Evolutionary conservation across 2,797 vertebrate genomes (phyloP).

Genomic region (Enteromius unitaeniatus): DNA sequence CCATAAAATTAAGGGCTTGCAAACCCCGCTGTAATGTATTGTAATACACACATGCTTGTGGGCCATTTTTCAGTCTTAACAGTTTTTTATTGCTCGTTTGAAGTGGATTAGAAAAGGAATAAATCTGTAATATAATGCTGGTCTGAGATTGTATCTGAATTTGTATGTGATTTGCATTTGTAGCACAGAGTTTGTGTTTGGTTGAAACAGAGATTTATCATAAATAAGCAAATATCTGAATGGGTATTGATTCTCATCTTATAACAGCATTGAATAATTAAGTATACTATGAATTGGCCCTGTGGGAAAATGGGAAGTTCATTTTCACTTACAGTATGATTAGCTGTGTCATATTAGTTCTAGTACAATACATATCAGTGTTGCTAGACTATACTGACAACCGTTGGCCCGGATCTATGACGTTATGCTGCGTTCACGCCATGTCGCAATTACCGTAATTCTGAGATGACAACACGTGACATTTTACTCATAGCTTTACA

Average conservation of each 20-base stretch:
- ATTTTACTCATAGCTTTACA: no score
- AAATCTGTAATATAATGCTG: not conserved
- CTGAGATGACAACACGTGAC: no score
- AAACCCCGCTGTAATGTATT: not conserved
- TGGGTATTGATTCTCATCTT: not conserved
- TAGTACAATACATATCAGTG: not conserved
- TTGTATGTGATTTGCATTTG: conserved; percentile 2
- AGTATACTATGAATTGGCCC: not conserved
- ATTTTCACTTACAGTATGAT: not conserved
- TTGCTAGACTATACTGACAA: not conserved
- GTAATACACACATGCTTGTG: not conserved
- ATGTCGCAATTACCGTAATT: no score
- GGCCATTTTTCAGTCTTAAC: not conserved
- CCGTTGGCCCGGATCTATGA: not conserved
- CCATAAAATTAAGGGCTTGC: not conserved
- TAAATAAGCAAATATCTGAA: not conserved
- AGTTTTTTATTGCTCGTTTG: not conserved
- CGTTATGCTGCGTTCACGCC: no score
- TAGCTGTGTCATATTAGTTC: not conserved
- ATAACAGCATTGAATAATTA: not conserved
- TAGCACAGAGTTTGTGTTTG: not conserved
- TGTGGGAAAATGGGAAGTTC: not conserved
- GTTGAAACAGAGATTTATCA: not conserved
- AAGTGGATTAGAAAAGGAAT: not conserved
- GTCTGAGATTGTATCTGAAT: conserved; percentile 2